Base-by-base conservation (phyloP, 2,797 vertebrate species). In the Chiloscyllium punctatum region DNA sequence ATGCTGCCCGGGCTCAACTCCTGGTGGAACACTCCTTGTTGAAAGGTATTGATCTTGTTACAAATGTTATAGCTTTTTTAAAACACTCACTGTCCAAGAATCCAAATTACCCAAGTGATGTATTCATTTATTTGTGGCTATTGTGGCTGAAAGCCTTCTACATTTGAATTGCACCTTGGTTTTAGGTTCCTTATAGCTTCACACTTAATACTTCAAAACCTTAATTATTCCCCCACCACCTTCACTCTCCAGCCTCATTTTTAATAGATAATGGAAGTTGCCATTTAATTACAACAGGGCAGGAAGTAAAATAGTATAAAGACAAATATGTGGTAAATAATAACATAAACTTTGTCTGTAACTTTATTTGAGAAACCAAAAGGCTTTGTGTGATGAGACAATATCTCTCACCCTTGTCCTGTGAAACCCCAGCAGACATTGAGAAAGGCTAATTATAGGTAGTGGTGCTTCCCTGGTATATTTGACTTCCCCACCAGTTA, bases 1-100 rank as follows among this genome's bases (percentile, higher is more conserved):
- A 96, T 95, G 97, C 97, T 91, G 97, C 97, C 77, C 97, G 96
- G 97, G 97, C 97, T 96, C 97, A 97, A 95, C 97, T 98, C 95
- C 16, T 98, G 57, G 97, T 97, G 96, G 97, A 96, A 0, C 0
- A 5, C 33, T 96, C 96, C 94, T 96, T 96, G 27, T 92, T 96
- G 95, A 97, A 97, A 97, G 97, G 98, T 98, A 96, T 96, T 68
- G 87, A 23, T 51, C 74, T 71, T 68, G 37, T 66, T 51, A 72
- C 37, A 27, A 30, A 33, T 4, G 4, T 95, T 53, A 77, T 4
- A 53, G 7, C 3, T 92, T 92, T 69, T 92, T 13, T 4, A 68
- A 68, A 68, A 68, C 25, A 69, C 42, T 91, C 42, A 8, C 37
- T 62, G 13, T 62, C 25, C 30, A 30, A 88, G 0, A 30, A 62